A percentile compares a stretch with the other conserved stretches of the same genome.
Conservation (phyloP, 2,113 vertebrate species). For the Hylia prasina region DNA sequence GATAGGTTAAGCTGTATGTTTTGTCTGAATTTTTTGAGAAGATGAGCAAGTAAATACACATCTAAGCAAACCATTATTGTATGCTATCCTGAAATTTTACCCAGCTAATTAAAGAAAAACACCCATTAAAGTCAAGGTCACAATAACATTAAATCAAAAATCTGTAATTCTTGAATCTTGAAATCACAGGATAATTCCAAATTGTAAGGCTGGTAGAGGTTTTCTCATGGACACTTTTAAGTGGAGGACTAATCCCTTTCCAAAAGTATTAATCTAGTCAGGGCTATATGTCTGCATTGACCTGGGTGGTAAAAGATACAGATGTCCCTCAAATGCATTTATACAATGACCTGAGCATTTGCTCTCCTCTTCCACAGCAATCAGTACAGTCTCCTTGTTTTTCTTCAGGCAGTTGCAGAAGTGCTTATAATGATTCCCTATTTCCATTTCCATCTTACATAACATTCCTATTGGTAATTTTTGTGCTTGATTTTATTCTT, state of each 20-base stretch:
- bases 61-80: background rate
- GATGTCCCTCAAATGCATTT: background rate
- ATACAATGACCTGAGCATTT: background rate
- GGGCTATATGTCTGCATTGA: fast-evolving
- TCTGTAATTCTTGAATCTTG: background rate
- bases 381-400: background rate
- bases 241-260: background rate
- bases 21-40: background rate
- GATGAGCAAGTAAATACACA: background rate
- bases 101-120: background rate
- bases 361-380: background rate
- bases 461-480: background rate
- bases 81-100: background rate
- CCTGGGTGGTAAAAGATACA: background rate
- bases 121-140: background rate
- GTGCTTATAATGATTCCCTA: background rate
- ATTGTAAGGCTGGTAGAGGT: background rate
- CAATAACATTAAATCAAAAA: background rate
- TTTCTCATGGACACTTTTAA: background rate
- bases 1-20: background rate
- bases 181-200: background rate
- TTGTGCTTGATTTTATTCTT: background rate
- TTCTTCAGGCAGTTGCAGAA: background rate
- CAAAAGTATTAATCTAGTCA: background rate
- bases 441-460: background rate